These are phyloP conservation scores for Dallia pectoralis DNA, from an alignment of 2,797 vertebrate species.

Conservation along the genomic window DNA sequence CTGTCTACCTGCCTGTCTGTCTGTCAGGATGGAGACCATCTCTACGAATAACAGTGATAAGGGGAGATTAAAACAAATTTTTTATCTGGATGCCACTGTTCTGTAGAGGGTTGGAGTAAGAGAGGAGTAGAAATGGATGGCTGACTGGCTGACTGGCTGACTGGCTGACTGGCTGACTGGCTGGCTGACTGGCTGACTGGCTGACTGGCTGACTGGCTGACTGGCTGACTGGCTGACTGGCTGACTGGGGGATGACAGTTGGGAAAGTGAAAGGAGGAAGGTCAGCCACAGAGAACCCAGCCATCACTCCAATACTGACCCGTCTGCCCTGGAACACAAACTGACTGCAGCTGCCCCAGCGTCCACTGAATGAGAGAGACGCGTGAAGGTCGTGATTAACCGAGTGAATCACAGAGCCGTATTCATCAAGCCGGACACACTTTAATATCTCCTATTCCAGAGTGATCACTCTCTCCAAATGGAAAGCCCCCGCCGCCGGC, in stretches of 20 bases:
- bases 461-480: slow-evolving; percentile 39
- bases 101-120: slow-evolving; percentile 30
- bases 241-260: slow-evolving; percentile 25
- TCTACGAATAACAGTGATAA: neutral
- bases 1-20: no score
- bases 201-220: no score
- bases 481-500: slow-evolving; percentile 27
- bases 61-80: neutral
- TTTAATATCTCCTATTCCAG: slow-evolving; percentile 21
- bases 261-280: slow-evolving; percentile 22
- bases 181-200: no score
- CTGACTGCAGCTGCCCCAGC: slow-evolving; percentile 52
- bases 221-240: no score
- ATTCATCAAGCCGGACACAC: slow-evolving; percentile 45
- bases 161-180: no score
- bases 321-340: slow-evolving; percentile 37
- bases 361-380: slow-evolving; percentile 44
- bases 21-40: slow-evolving; percentile 44
- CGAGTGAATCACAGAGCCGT: slow-evolving; percentile 52
- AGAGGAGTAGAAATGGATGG: slow-evolving; percentile 27
- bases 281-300: slow-evolving; percentile 55
- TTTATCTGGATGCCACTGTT: neutral
- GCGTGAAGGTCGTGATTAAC: slow-evolving; percentile 52
- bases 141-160: no score
- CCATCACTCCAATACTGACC: slow-evolving; percentile 61